Evolutionary conservation across 2,797 vertebrate species (phyloP).

Genomic region (Anableps anableps): DNA sequence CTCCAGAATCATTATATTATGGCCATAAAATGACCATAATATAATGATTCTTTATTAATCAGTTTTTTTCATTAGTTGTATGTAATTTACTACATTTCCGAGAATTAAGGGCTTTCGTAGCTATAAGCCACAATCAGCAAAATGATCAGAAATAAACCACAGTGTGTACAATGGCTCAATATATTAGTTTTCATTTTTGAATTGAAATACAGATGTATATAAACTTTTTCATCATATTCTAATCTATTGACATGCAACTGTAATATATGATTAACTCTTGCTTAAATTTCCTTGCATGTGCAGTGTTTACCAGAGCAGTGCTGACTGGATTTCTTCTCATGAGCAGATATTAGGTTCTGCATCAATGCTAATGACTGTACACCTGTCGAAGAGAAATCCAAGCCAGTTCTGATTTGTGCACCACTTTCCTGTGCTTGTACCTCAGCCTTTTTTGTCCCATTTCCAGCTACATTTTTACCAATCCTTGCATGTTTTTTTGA

Average conservation of each 20-base stretch:
- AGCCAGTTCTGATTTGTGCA: slow-evolving; percentile 11
- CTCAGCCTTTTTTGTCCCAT: slow-evolving; percentile 7
- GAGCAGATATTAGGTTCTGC: neutral
- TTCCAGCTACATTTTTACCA: slow-evolving; percentile 31
- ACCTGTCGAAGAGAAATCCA: slow-evolving; percentile 1
- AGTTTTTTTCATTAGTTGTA: neutral
- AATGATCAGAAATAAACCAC: neutral
- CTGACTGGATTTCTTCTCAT: slow-evolving; percentile 1
- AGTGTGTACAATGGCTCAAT: neutral
- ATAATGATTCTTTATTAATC: neutral
- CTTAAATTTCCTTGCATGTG: neutral
- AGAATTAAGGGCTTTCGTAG: neutral
- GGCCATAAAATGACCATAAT: neutral
- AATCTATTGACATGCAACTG: neutral
- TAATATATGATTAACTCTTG: neutral
- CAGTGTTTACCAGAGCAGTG: neutral
- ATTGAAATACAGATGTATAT: neutral
- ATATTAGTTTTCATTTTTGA: neutral
- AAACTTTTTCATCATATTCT: too few relatives aligned
- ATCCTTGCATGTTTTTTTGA: slow-evolving; percentile 12
- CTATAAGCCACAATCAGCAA: neutral
- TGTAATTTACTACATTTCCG: neutral
- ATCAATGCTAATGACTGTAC: slow-evolving; percentile 2
- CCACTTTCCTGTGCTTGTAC: slow-evolving; percentile 7
- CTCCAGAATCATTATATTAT: neutral